Evolutionary conservation across 1,140 invertebrate genomes (phyloP), one percentile per base, ranked within the genome.

Genomic region (Steinernema khuongi): DNA sequence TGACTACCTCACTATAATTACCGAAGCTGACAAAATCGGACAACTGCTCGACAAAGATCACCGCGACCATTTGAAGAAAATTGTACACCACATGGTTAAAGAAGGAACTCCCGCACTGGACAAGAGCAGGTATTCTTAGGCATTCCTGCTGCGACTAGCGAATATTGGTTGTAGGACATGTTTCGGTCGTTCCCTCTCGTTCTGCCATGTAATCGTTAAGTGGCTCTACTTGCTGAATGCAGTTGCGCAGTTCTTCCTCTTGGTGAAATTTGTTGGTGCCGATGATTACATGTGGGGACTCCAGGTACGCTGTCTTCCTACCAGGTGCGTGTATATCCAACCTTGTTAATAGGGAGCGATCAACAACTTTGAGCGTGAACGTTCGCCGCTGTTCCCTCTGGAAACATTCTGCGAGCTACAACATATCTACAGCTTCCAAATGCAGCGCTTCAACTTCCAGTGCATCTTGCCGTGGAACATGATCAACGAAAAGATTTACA

Each of bases 401-500:
- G 50, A 60, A n/a, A 60, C 50, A 7, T 7, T 60, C 4, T 26
- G 11, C 50, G 36, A 41, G 36, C 26, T 26, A 22, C 50, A 22
- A 2, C 26, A 7, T 17, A 22, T n/a, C 4, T 4, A 60, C 14
- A 22, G 2, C 14, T 11, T 60, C 19, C 14, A 60, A 14, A 22
- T n/a, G 26, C 50, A 60, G 26, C 50, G 50, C n/a, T 22, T 14
- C 50, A 60, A 7, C 11, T 17, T 60, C 4, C 50, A 60, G 19
- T 60, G 50, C 19, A 22, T 60, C 11, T 22, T 60, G 11, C 50
- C 50, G 50, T 60, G 50, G 50, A 60, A 60, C 22, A 14, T 60
- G 50, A 60, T 60, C 19, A 60, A 60, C 50, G 50, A 60, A 26
- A 60, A 60, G 22, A 60, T 60, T 26, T 60, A 14, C 19, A 60